Evolutionary conservation across 2,888 invertebrate genomes (phyloP), one percentile per base, ranked within the genome.

Genomic region (Lamproptera curius): DNA sequence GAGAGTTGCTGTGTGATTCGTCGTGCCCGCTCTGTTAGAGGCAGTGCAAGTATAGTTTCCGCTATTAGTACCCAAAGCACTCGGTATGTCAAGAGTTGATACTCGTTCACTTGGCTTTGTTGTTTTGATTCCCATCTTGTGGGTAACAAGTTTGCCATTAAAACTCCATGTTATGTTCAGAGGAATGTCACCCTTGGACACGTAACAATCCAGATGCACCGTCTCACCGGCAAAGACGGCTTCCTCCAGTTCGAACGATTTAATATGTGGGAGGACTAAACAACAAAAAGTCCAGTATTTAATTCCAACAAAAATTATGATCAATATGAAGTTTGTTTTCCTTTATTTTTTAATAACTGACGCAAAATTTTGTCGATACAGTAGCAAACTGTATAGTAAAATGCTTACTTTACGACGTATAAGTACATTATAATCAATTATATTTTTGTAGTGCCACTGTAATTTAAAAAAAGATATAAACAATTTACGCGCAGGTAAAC

Each of bases 21-120:
- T 88, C 52, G 84, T 84, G 62, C 94, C 94, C 49, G 92, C 93
- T 51, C 82, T 80, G 85, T 94, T 94, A 52, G 89, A 87, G 11
- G 93, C 95, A 53, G 90, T 89, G 70, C 95, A 95, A 10, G 93
- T 93, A 70, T 94, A 95, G 76, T 93, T 92, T 56, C 94, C 95
- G 60, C 92, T 91, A 71, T 94, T 93, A 20, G 88, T 83, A 40
- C 90, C 92, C 65, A 90, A 88, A 38, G 92, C 92, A 46, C 89
- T 89, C 54, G 91, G 91, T 63, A 94, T 92, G 67, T 90, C 92
- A 51, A 94, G 82, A 54, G 91, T 90, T 58, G 91, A 92, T 44
- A 91, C 91, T 43, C 92, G 90, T 69, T 90, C 91, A 54, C 90
- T 91, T 56, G 91, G 83, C 61, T 89, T 89, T 63, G 91, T 82